A percentile compares a stretch with the other conserved stretches of the same genome.
These are phyloP conservation scores for Marmota monax DNA, from an alignment of 2,113 vertebrate genomes.

Conservation along the genomic window DNA sequence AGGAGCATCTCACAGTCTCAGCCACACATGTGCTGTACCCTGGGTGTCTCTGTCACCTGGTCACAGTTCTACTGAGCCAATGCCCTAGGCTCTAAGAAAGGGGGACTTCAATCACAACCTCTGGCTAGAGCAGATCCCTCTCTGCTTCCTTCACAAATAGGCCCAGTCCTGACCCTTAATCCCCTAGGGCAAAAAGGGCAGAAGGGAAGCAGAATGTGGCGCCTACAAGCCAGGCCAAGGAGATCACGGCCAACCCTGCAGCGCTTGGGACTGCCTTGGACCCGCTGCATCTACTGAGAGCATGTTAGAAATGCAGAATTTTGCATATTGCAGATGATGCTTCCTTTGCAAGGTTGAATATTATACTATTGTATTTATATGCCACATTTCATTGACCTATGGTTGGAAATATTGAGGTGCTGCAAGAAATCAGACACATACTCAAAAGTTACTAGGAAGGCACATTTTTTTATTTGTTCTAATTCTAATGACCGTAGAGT, in stretches of 20 bases:
- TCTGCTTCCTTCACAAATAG: neutral
- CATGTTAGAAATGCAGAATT: neutral
- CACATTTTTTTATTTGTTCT: no score
- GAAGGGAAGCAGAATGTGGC: neutral
- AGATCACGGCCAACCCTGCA: accelerated
- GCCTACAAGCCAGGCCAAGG: neutral
- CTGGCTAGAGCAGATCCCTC: neutral
- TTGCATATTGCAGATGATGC: neutral
- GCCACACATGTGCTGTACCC: neutral
- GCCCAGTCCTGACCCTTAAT: neutral
- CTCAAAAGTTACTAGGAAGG: no score
- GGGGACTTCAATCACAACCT: neutral
- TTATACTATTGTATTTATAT: neutral
- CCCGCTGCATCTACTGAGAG: neutral
- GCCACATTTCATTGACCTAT: neutral
- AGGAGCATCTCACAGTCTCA: neutral
- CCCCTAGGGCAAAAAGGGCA: neutral
- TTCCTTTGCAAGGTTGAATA: neutral
- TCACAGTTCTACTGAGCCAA: neutral
- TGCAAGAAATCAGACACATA: no score
- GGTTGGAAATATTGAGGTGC: no score
- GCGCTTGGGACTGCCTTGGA: neutral
- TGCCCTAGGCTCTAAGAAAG: neutral
- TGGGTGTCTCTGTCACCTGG: neutral
- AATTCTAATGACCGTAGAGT: no score